These are phyloP conservation scores for Operophtera brumata DNA, from an alignment of 2,888 invertebrate species.

Conservation along the genomic window DNA sequence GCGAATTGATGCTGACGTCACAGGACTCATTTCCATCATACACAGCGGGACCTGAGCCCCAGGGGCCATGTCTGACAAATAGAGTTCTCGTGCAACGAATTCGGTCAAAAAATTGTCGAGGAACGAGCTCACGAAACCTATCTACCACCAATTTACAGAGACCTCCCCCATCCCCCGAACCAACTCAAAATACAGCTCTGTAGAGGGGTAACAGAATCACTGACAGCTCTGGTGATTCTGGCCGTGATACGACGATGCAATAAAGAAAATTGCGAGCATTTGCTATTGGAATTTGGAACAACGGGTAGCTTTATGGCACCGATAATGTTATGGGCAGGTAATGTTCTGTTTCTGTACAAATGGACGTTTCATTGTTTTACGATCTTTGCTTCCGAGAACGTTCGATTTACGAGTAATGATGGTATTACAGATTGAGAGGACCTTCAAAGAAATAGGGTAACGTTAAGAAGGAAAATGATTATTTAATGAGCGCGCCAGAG, in stretches of 20 bases:
- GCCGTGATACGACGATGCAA: slow-evolving; percentile 64
- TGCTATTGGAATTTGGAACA: slow-evolving; percentile 71
- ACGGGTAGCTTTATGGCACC: slow-evolving; percentile 71
- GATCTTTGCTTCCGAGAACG: slow-evolving; percentile 36
- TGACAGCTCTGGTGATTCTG: slow-evolving; percentile 47
- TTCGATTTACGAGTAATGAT: slow-evolving; percentile 29
- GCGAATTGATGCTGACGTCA: slow-evolving; percentile 45
- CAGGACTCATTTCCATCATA: slow-evolving; percentile 44
- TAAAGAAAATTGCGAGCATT: slow-evolving; percentile 78
- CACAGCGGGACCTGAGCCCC: slow-evolving; percentile 46
- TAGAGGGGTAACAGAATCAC: slow-evolving; percentile 31
- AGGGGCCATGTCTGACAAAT: slow-evolving; percentile 68
- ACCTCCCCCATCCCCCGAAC: slow-evolving; percentile 35
- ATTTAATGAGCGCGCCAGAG: slow-evolving; percentile 20
- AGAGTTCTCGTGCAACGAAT: slow-evolving; percentile 70
- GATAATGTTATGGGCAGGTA: slow-evolving; percentile 79
- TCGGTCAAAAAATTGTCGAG: slow-evolving; percentile 67
- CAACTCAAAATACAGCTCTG: slow-evolving; percentile 19
- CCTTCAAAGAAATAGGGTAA: slow-evolving; percentile 19
- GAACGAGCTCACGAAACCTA: slow-evolving; percentile 62
- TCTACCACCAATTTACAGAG: slow-evolving; percentile 45
- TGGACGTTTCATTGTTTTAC: slow-evolving; percentile 71
- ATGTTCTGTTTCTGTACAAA: slow-evolving; percentile 71
- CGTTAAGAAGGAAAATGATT: slow-evolving; percentile 23
- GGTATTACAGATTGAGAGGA: slow-evolving; percentile 27